Percentiles rank a stretch among this genome's conserved stretches.
Conservation (phyloP, 2,888 invertebrate genomes). For the Limnephilus lunatus region DNA sequence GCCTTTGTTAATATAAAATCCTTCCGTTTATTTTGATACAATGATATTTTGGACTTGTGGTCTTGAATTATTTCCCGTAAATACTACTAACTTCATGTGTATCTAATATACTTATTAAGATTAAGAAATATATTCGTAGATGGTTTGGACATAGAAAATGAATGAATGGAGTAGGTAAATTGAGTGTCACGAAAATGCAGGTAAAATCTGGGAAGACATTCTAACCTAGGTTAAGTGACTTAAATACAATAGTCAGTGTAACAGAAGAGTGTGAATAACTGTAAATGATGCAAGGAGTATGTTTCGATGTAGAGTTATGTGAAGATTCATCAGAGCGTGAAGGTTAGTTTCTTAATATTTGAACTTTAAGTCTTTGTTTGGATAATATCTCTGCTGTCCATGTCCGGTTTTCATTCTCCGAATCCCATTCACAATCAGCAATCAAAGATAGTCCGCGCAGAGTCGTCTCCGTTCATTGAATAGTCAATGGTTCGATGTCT, state of each 20-base stretch:
- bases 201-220: too few species aligned
- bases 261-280: neutral
- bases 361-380: neutral
- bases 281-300: neutral
- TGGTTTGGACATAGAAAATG: neutral
- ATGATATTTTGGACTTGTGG: neutral
- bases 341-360: neutral
- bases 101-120: neutral
- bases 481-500: slow-evolving; percentile 31
- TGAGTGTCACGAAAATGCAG: neutral
- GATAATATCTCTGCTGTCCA: neutral
- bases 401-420: neutral
- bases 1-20: neutral
- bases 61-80: neutral
- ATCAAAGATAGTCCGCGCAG: neutral
- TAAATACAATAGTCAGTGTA: neutral
- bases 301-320: neutral
- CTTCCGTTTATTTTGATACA: neutral
- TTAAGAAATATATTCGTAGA: neutral
- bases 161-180: neutral
- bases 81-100: neutral
- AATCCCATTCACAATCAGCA: neutral
- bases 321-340: neutral
- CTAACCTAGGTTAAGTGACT: neutral
- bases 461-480: slow-evolving; percentile 10